Evolutionary conservation across 1,140 invertebrate genomes (phyloP).

Genomic region (Anthonomus grandis): DNA sequence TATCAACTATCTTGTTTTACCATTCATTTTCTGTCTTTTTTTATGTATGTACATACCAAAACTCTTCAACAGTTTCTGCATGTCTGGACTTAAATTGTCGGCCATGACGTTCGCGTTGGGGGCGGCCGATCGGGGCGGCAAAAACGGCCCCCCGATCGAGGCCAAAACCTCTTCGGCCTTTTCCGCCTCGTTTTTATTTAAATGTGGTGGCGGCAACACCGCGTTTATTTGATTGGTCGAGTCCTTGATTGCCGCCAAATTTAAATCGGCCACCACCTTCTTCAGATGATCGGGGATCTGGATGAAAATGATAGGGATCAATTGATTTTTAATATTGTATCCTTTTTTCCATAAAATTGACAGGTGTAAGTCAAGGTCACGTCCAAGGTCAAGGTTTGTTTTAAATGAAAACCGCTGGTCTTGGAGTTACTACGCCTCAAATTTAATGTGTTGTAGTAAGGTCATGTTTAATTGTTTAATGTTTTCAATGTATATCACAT

Average conservation of each 20-base stretch:
- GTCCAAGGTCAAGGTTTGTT: too few species aligned
- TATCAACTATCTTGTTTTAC: background rate
- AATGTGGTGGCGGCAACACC: too few species aligned
- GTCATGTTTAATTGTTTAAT: too few species aligned
- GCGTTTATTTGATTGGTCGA: too few species aligned
- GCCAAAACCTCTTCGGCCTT: slow-evolving; percentile 35
- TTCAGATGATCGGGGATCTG: slow-evolving; percentile 25
- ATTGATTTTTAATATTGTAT: too few species aligned
- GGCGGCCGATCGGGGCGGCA: slow-evolving; percentile 13
- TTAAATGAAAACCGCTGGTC: too few species aligned
- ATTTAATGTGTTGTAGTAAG: too few species aligned
- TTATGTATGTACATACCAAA: slow-evolving; percentile 46
- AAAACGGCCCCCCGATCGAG: slow-evolving; percentile 29
- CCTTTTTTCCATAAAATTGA: too few species aligned
- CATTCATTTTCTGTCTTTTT: slow-evolving; percentile 12
- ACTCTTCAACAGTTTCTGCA: slow-evolving; percentile 48
- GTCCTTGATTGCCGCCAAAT: slow-evolving; percentile 4
- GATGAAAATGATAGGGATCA: too few species aligned
- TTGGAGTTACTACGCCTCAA: too few species aligned
- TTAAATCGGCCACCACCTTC: slow-evolving; percentile 17
- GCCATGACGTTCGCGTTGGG: slow-evolving; percentile 45
- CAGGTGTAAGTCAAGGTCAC: too few species aligned
- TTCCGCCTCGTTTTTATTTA: slow-evolving; percentile 22
- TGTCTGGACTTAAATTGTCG: slow-evolving; percentile 48
- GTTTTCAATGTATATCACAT: too few species aligned